Percentiles rank a stretch among this genome's conserved stretches.
phyloP scores from a whole-genome alignment of 2,797 vertebrate genomes.

The Lacerta agilis region DNA sequence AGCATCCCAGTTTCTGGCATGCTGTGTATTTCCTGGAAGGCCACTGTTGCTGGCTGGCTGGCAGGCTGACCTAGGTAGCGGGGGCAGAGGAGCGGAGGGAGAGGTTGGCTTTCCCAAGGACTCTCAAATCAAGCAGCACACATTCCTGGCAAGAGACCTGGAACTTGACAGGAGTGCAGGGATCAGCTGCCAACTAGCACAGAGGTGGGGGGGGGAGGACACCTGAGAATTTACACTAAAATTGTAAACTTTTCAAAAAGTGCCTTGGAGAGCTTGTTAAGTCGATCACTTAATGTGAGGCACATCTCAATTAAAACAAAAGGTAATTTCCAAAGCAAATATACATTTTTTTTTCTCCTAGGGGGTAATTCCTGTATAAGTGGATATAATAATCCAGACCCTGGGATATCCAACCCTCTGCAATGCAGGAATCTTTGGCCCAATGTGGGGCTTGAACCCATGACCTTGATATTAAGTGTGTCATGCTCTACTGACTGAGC shows the following conservation, averaged over 20 bases:
- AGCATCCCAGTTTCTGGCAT: fast-evolving
- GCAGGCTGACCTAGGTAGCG: neutral
- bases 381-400: neutral
- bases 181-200: neutral
- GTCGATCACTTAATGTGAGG: neutral
- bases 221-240: neutral
- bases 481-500: too few species aligned
- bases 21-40: slow-evolving; percentile 48
- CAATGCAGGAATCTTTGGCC: too few species aligned
- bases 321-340: neutral
- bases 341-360: too few species aligned
- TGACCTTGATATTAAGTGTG: too few species aligned
- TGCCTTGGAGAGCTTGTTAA: neutral
- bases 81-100: neutral
- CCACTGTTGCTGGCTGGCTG: slow-evolving; percentile 20
- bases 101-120: slow-evolving; percentile 27
- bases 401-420: neutral
- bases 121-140: neutral
- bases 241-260: neutral
- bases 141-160: slow-evolving; percentile 17
- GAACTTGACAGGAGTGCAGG: neutral
- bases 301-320: neutral
- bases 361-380: neutral
- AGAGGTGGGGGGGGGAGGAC: neutral
- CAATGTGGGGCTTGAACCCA: too few species aligned